A percentile compares a stretch with the other conserved stretches of the same genome.
Conservation (phyloP, 2,797 vertebrate species). For the Onychomys torridus region DNA sequence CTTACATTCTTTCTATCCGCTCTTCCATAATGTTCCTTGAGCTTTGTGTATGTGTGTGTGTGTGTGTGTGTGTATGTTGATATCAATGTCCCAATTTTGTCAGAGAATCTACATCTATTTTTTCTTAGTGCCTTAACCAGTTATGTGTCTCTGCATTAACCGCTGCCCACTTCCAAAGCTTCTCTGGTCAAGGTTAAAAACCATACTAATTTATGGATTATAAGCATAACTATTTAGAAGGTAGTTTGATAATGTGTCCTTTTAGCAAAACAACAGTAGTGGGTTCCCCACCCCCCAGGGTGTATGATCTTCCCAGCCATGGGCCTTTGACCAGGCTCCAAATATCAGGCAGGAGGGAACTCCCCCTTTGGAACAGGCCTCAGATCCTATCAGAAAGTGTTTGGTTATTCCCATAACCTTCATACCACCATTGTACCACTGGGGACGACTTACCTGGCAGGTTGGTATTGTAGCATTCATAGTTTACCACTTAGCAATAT, state of each 20-base stretch:
- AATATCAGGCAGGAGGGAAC: not conserved
- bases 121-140: not conserved
- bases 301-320: not conserved
- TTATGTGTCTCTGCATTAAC: not conserved
- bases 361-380: not conserved
- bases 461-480: not conserved
- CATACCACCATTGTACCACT: not conserved
- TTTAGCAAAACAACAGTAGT: not conserved
- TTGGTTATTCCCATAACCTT: not conserved
- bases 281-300: not conserved
- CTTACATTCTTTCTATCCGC: not conserved
- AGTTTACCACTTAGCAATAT: not conserved
- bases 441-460: not conserved
- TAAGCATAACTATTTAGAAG: not conserved
- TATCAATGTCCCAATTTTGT: not conserved
- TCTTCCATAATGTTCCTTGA: not conserved
- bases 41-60: not conserved
- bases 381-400: not conserved
- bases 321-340: not conserved
- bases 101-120: not conserved
- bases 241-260: not conserved
- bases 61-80: not conserved
- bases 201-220: not conserved
- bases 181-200: not conserved
- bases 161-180: not conserved